Evolutionary conservation across 2,888 invertebrate genomes (phyloP).

Genomic region (Amphipoea lucens): DNA sequence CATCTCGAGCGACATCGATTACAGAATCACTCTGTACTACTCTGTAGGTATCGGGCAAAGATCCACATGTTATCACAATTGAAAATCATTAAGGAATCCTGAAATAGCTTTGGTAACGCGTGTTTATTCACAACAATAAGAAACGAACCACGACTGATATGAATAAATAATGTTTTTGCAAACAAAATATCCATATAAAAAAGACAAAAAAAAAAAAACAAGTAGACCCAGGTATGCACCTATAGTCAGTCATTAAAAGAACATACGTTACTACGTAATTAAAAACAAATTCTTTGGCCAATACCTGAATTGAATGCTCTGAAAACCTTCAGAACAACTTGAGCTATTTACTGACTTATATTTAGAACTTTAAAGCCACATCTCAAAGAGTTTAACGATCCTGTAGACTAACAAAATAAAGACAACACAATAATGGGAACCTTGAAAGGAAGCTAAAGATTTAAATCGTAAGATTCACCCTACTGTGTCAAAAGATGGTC

Average conservation of each 20-base stretch:
- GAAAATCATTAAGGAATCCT: neutral
- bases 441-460: slow-evolving; percentile 21
- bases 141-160: neutral
- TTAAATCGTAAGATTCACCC: neutral
- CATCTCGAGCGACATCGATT: too few species aligned
- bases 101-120: neutral
- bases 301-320: neutral
- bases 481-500: neutral
- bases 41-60: too few species aligned
- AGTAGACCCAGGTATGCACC: too few species aligned
- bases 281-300: neutral
- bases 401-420: slow-evolving; percentile 4
- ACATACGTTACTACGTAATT: neutral
- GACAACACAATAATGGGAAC: neutral
- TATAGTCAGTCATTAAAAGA: too few species aligned
- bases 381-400: slow-evolving; percentile 9
- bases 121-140: neutral
- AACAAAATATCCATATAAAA: neutral
- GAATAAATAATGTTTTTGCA: neutral
- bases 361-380: neutral
- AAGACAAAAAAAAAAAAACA: neutral
- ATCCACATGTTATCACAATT: neutral
- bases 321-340: neutral
- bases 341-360: neutral
- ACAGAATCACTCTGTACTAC: neutral